Evolutionary conservation across 2,888 invertebrate species (phyloP).

Genomic region (Leptopilina drosophilae): DNA sequence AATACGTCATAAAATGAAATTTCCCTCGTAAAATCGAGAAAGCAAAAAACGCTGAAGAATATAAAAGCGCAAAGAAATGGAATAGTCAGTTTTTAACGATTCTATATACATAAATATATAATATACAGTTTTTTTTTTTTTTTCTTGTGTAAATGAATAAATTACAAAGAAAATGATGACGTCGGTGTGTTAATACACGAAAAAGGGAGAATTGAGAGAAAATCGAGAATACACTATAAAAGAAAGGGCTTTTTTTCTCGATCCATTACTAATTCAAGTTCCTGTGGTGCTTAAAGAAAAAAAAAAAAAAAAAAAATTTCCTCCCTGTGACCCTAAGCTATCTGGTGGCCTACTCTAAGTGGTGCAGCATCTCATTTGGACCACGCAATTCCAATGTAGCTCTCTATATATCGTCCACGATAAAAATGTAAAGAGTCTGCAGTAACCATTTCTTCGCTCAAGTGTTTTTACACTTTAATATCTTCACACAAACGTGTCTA

Average conservation of each 20-base stretch:
- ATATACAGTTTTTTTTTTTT: too few species aligned
- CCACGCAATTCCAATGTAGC: slow-evolving; percentile 20
- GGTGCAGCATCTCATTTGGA: slow-evolving; percentile 21
- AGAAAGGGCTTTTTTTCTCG: slow-evolving; percentile 6
- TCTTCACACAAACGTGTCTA: not conserved
- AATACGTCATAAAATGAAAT: too few species aligned
- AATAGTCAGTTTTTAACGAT: too few species aligned
- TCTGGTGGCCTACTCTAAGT: slow-evolving; percentile 50
- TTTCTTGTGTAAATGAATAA: not conserved
- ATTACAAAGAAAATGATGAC: not conserved
- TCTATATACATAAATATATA: too few species aligned
- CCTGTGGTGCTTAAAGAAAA: slow-evolving; percentile 59
- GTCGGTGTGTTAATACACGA: not conserved
- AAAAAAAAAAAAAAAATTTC: not conserved
- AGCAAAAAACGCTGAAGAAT: too few species aligned
- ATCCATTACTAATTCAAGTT: slow-evolving; percentile 69
- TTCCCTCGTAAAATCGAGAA: too few species aligned
- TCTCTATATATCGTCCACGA: not conserved
- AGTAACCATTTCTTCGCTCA: not conserved
- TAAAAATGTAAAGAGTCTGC: slow-evolving; percentile 20
- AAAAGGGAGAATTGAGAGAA: not conserved
- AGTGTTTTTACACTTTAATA: slow-evolving; percentile 9
- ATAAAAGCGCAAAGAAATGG: too few species aligned
- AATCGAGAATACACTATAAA: slow-evolving; percentile 5
- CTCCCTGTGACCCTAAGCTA: slow-evolving; percentile 56